phyloP scores from a whole-genome alignment of 2,113 vertebrate species.

The Oreotrochilus melanogaster region DNA sequence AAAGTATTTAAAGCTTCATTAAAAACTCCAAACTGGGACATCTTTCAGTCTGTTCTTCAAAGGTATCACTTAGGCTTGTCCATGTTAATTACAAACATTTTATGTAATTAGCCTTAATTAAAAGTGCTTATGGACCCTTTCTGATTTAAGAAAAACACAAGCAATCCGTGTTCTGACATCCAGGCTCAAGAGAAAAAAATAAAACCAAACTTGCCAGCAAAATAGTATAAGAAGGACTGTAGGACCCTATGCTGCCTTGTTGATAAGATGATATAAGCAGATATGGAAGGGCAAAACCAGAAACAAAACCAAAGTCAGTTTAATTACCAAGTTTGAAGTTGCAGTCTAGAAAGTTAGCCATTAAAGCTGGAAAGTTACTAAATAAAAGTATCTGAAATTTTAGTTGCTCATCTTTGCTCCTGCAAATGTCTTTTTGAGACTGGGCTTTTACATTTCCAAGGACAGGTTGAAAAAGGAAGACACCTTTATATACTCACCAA shows the following conservation, averaged over 20 bases:
- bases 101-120: background rate
- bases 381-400: constrained; percentile 7
- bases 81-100: background rate
- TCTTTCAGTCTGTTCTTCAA: background rate
- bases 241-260: background rate
- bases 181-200: background rate
- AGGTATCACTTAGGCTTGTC: background rate
- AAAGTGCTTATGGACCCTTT: background rate
- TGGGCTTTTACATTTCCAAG: background rate
- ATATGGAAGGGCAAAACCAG: background rate
- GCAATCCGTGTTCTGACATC: background rate
- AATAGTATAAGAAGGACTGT: background rate
- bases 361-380: background rate
- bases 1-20: background rate
- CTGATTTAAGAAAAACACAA: background rate
- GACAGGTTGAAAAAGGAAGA: background rate
- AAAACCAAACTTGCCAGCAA: background rate
- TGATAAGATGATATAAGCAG: background rate
- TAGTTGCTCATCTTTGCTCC: background rate
- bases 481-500: background rate
- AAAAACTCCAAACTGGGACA: background rate
- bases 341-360: background rate
- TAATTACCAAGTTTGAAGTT: background rate
- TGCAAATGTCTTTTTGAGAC: background rate
- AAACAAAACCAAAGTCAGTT: background rate